These are phyloP conservation scores for Patella caerulea DNA, from an alignment of 2,888 invertebrate species.

Conservation along the genomic window DNA sequence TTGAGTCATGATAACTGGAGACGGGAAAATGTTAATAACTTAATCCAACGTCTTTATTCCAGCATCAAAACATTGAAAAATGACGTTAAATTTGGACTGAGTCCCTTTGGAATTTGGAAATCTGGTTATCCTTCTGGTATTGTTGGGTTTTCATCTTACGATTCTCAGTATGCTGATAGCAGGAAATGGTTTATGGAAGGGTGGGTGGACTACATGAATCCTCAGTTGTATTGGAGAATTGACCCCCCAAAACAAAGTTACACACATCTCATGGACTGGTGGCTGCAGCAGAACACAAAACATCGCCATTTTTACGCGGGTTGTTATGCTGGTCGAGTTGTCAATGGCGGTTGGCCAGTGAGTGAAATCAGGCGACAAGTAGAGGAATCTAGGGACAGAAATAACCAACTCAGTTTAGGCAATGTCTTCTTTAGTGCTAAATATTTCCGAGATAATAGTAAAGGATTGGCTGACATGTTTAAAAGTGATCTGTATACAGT, in stretches of 20 bases:
- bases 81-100: slow-evolving; percentile 60
- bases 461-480: slow-evolving; percentile 48
- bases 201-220: slow-evolving; percentile 64
- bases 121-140: slow-evolving; percentile 59
- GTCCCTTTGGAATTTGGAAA: slow-evolving; percentile 68
- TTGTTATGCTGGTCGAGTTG: slow-evolving; percentile 50
- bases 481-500: slow-evolving; percentile 41
- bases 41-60: slow-evolving; percentile 50
- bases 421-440: slow-evolving; percentile 61
- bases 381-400: slow-evolving; percentile 42
- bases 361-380: slow-evolving; percentile 57
- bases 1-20: slow-evolving; percentile 61
- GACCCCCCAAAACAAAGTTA: slow-evolving; percentile 65
- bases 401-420: slow-evolving; percentile 45
- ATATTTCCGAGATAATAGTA: slow-evolving; percentile 47
- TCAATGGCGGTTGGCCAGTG: slow-evolving; percentile 54
- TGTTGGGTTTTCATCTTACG: slow-evolving; percentile 54
- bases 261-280: slow-evolving; percentile 63
- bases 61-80: slow-evolving; percentile 47
- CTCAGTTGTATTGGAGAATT: slow-evolving; percentile 67
- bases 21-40: slow-evolving; percentile 58
- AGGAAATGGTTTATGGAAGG: slow-evolving; percentile 61
- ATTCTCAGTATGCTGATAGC: slow-evolving; percentile 60
- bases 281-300: slow-evolving; percentile 55
- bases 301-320: slow-evolving; percentile 58